Base-by-base conservation (phyloP, 2,888 invertebrate genomes). In the Formica aserva region DNA sequence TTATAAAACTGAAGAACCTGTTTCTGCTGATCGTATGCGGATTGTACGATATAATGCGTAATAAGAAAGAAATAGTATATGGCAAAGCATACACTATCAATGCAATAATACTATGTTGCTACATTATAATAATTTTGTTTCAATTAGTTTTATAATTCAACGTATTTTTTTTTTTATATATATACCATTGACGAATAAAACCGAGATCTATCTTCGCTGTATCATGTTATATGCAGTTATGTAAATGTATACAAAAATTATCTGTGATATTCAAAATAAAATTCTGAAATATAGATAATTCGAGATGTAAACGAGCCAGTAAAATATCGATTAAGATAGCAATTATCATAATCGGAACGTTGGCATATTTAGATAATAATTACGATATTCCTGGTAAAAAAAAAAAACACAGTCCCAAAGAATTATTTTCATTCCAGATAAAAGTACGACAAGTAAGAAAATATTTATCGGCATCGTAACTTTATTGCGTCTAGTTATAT, bases 121-220 rank as follows among this genome's bases (percentile, higher is more conserved):
- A 72, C 29, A 69, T 32, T 32, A 71, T 52, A n/a, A 32, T 52
- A 71, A 52, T 52, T 52, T 32, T 48, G 29, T 13, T 41, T 66
- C 15, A 65, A 5, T 32, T 11, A 13, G 1, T 72, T 71, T 55
- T 18, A 57, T n/a, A 18, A 48, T 13, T 26, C 15, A 35, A 18
- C 57, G 1, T 26, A 9, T 15, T 48, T 9, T 4, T 63, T 41
- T 15, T 22, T 3, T n/a, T 5, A 0, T 22, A 22, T 15, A 26
- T n/a, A 13, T 57, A 55, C 18, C 15, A 22, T 55, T 35, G 9
- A 55, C 15, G 9, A 71, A 69, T 32, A n/a, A 71, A 71, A 55
- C 1, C 15, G 18, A 71, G 9, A 71, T 57, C 4, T 38, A 9
- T 8, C n/a, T 6, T 69, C n/a, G 3, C 9, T 11, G 9, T n/a